Conservation (phyloP, 2,888 invertebrate species). For the Clepsis dumicolana region DNA sequence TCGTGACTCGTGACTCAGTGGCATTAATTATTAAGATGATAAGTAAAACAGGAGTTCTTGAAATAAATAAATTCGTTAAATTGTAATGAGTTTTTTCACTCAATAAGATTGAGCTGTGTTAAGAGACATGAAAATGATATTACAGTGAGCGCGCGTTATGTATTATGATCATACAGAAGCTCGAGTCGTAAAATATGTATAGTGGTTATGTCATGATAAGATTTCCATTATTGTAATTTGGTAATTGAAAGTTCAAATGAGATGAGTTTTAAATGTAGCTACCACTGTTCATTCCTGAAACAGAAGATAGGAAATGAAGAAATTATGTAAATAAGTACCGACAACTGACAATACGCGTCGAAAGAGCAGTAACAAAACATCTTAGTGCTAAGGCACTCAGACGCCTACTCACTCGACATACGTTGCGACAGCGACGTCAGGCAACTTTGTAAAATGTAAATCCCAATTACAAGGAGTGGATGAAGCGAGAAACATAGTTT, state of each 20-base stretch:
- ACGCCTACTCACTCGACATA: no score
- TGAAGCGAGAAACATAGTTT: background rate
- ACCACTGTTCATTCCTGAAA: background rate
- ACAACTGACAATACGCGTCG: no score
- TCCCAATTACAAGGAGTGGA: background rate
- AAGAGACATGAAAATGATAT: conserved; percentile 11
- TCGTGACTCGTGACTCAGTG: conserved; percentile 51
- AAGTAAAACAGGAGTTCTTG: conserved; percentile 43
- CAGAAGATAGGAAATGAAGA: background rate
- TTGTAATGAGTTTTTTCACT: conserved; percentile 23
- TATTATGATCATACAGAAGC: conserved; percentile 35
- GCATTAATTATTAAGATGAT: conserved; percentile 44
- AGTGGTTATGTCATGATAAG: conserved; percentile 6
- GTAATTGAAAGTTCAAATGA: no score
- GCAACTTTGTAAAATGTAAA: background rate
- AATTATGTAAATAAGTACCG: no score
- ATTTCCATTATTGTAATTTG: background rate
- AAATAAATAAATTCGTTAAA: conserved; percentile 11
- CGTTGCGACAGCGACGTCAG: background rate
- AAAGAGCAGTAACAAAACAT: no score
- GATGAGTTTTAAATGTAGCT: background rate
- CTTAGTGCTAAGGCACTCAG: no score
- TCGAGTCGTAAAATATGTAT: conserved; percentile 18
- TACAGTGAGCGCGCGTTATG: conserved; percentile 15
- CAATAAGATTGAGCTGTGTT: conserved; percentile 10